These are phyloP conservation scores for Vireo griseus DNA, from an alignment of 2,797 vertebrate genomes.

Conservation along the genomic window DNA sequence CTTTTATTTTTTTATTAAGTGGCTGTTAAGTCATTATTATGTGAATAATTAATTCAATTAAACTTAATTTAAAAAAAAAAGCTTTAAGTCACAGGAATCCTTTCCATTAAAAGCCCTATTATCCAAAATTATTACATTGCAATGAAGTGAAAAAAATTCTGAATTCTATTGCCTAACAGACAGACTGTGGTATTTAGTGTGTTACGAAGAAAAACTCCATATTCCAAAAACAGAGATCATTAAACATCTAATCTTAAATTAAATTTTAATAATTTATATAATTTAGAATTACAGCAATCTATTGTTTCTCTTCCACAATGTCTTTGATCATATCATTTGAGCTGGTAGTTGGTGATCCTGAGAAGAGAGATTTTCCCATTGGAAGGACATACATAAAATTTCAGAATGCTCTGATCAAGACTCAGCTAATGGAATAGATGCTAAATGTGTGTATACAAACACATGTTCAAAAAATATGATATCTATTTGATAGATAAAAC, in stretches of 20 bases:
- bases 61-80: not conserved
- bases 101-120: slow-evolving; percentile 32
- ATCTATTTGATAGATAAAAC: not conserved
- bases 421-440: not conserved
- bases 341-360: not conserved
- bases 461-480: not conserved
- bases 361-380: not conserved
- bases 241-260: not conserved
- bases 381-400: not conserved
- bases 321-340: not conserved
- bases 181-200: not conserved
- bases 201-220: not conserved
- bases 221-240: slow-evolving; percentile 16
- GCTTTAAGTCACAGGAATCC: slow-evolving; percentile 28
- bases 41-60: slow-evolving; percentile 31
- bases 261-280: not conserved
- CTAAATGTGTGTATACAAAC: not conserved
- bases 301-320: not conserved
- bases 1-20: slow-evolving; percentile 22
- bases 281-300: not conserved
- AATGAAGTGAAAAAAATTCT: slow-evolving; percentile 9
- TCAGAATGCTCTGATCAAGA: not conserved
- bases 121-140: slow-evolving; percentile 28
- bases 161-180: not conserved
- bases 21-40: slow-evolving; percentile 9